Percentiles rank a stretch among this genome's conserved stretches.
Conservation (phyloP, 2,888 invertebrate species). For the Tiliacea citrago region DNA sequence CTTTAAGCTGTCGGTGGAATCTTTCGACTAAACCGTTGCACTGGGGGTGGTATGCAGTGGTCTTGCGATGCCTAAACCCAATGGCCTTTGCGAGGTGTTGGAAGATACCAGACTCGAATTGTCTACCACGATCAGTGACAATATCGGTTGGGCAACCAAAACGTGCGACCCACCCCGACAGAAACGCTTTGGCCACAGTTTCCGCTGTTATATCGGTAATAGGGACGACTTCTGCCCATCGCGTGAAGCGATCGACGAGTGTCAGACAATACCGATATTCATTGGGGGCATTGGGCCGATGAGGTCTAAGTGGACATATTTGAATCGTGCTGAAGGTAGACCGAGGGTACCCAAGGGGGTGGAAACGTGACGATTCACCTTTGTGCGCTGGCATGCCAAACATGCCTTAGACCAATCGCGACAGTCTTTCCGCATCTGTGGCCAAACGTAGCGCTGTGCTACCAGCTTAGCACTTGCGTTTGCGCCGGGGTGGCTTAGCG, state of each 20-base stretch:
- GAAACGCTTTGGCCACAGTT: slow-evolving; percentile 5
- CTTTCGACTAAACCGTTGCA: no score
- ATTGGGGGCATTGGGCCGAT: no score
- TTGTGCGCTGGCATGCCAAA: neutral
- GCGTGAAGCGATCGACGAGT: slow-evolving; percentile 9
- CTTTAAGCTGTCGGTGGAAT: neutral
- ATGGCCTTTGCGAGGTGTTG: neutral
- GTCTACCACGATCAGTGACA: slow-evolving; percentile 2
- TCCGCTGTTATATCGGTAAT: neutral
- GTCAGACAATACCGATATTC: neutral
- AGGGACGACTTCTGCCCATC: slow-evolving; percentile 9
- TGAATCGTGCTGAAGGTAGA: no score
- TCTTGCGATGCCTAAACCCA: neutral
- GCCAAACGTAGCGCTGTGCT: no score
- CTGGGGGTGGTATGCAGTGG: neutral
- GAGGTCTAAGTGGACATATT: no score
- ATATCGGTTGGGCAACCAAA: slow-evolving; percentile 6
- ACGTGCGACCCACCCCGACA: neutral
- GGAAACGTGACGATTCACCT: no score
- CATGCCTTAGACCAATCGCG: no score
- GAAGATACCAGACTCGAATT: neutral
- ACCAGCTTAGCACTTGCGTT: no score
- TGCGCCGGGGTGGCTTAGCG: no score
- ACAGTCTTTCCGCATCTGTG: no score
- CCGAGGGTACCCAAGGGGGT: no score